A percentile compares a stretch with the other conserved stretches of the same genome.
These are phyloP conservation scores for Platysternon megacephalum DNA, from an alignment of 2,113 vertebrate species.

Conservation along the genomic window DNA sequence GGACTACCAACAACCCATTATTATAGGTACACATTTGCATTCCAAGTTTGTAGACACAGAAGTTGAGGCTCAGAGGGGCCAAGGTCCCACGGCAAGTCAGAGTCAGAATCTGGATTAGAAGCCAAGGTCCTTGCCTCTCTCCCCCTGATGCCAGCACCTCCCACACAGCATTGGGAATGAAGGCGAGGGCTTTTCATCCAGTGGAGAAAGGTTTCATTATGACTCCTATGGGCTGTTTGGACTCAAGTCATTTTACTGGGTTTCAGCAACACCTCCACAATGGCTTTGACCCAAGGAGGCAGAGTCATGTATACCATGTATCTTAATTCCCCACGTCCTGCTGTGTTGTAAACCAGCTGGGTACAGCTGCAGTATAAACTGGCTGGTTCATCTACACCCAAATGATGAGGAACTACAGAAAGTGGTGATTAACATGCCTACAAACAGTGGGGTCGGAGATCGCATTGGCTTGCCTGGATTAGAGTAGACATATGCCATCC, in stretches of 20 bases:
- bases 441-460: not conserved
- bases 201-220: not conserved
- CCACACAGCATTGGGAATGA: not conserved
- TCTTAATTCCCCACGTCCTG: not conserved
- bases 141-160: not conserved
- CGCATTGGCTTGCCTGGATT: not conserved
- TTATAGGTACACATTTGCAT: too few species aligned
- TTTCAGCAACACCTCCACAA: too few species aligned
- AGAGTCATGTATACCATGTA: not conserved
- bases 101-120: not conserved
- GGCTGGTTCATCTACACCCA: not conserved
- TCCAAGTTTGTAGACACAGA: not conserved
- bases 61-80: not conserved
- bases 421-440: not conserved
- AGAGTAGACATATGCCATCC: not conserved
- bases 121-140: not conserved
- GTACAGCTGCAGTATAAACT: not conserved
- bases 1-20: too few species aligned
- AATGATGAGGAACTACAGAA: not conserved
- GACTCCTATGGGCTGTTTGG: not conserved
- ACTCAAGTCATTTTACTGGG: not conserved
- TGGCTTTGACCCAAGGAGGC: not conserved
- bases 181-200: not conserved
- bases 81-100: not conserved
- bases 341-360: not conserved